phyloP scores from a whole-genome alignment of 1,140 invertebrate species.

The Drusus annulatus region DNA sequence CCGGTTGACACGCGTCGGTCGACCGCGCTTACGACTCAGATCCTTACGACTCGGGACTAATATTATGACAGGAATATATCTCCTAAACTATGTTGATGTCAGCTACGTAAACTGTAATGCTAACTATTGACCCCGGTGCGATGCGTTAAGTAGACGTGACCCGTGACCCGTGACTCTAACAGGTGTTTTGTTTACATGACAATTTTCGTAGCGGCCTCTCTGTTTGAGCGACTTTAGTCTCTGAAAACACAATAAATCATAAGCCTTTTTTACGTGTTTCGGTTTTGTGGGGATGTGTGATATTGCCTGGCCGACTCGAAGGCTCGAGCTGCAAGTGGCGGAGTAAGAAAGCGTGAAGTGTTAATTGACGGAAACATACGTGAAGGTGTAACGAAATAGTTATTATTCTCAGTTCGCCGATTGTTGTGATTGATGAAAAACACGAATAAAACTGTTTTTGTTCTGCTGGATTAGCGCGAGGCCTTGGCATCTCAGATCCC shows the following conservation, averaged over 20 bases:
- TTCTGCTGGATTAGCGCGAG: conserved; percentile 19
- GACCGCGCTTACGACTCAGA: background rate
- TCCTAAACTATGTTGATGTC: background rate
- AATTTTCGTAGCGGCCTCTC: conserved; percentile 1
- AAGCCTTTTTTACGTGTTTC: conserved; percentile 30
- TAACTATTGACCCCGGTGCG: background rate
- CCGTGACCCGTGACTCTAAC: conserved; percentile 7
- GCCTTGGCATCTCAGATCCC: conserved; percentile 9
- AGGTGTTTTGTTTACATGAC: conserved; percentile 44
- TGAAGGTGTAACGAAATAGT: background rate
- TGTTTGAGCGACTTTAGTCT: conserved; percentile 11
- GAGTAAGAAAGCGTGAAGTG: background rate
- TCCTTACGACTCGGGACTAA: conserved; percentile 1
- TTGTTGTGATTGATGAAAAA: conserved; percentile 10
- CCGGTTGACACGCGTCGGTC: conserved; percentile 17
- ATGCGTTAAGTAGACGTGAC: conserved; percentile 5
- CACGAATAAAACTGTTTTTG: background rate
- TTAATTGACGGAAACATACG: conserved; percentile 15
- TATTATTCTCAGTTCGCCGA: conserved; percentile 11
- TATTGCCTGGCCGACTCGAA: background rate
- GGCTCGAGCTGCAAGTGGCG: background rate
- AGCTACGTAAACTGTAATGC: background rate
- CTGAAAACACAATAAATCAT: conserved; percentile 32
- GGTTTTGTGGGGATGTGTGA: conserved; percentile 2
- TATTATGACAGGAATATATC: conserved; percentile 19